A percentile compares a stretch with the other conserved stretches of the same genome.
phyloP scores from a whole-genome alignment of 1,140 invertebrate genomes.

The Batillaria attramentaria region DNA sequence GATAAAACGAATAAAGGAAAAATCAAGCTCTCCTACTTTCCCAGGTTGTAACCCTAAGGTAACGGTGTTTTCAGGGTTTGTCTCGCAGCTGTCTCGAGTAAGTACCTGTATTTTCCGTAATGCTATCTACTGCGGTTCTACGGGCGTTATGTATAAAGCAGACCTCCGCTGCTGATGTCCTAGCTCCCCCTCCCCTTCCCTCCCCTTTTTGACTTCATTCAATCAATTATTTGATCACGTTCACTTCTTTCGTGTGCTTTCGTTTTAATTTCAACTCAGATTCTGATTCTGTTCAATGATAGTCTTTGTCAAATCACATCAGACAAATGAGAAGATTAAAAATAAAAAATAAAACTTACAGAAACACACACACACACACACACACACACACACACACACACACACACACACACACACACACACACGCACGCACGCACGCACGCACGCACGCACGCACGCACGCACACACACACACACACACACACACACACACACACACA shows the following conservation, averaged over 20 bases:
- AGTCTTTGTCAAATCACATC: neutral
- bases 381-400: neutral
- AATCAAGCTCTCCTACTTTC: too few species aligned
- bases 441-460: neutral
- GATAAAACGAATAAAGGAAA: too few species aligned
- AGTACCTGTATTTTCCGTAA: neutral
- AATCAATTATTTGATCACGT: neutral
- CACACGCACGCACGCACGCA: neutral
- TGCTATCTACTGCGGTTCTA: neutral
- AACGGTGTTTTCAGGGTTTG: too few species aligned
- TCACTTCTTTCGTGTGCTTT: neutral
- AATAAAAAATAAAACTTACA: neutral
- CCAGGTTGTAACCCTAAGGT: too few species aligned
- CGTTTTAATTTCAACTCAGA: too few species aligned
- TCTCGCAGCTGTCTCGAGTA: too few species aligned
- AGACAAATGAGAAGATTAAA: neutral
- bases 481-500: neutral
- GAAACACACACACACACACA: neutral
- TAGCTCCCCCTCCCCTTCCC: neutral
- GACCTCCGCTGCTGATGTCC: neutral
- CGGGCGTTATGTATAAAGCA: neutral
- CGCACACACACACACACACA: neutral
- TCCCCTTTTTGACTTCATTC: neutral
- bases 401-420: neutral
- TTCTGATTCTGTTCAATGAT: too few species aligned